A percentile compares a stretch with the other conserved stretches of the same genome.
These are phyloP conservation scores for Panurus biarmicus DNA, from an alignment of 2,113 vertebrate species.

Conservation along the genomic window DNA sequence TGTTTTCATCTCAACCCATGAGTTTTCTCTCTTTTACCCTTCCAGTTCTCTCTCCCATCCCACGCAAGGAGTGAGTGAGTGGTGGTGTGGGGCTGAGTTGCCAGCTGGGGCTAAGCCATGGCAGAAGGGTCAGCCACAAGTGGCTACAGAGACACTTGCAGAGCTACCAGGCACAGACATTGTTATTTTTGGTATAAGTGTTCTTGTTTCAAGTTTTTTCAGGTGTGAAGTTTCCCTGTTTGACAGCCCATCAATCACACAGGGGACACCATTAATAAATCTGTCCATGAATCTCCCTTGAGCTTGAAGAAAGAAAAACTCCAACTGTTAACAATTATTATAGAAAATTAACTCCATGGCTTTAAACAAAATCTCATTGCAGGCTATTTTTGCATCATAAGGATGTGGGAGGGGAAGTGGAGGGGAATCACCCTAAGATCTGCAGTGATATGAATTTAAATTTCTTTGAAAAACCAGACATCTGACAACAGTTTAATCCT, in stretches of 20 bases:
- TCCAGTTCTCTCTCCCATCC: background rate
- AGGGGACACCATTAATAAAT: slow-evolving; percentile 57
- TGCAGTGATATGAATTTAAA: background rate
- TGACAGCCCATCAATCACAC: slow-evolving; percentile 47
- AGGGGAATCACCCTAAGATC: background rate
- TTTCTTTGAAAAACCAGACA: background rate
- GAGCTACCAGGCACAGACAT: background rate
- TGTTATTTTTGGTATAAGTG: slow-evolving; percentile 37
- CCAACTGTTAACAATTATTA: slow-evolving; percentile 58
- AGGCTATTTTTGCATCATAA: slow-evolving; percentile 13
- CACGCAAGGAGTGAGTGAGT: fast-evolving
- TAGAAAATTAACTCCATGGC: slow-evolving; percentile 46
- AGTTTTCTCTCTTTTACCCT: background rate
- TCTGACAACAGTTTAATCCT: background rate
- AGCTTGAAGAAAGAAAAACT: slow-evolving; percentile 39
- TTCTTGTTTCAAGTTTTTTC: slow-evolving; percentile 56
- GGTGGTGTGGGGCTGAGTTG: background rate
- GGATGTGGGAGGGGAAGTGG: background rate
- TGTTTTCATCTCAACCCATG: background rate
- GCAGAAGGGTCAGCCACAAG: background rate
- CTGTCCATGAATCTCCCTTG: slow-evolving; percentile 45
- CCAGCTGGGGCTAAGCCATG: background rate
- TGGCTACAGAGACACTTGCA: background rate
- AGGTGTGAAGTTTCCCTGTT: slow-evolving; percentile 56
- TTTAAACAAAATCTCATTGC: slow-evolving; percentile 46